Percentiles rank a stretch among this genome's conserved stretches.
Evolutionary conservation across 2,888 invertebrate genomes (phyloP).

Genomic region (Clostera curtula): DNA sequence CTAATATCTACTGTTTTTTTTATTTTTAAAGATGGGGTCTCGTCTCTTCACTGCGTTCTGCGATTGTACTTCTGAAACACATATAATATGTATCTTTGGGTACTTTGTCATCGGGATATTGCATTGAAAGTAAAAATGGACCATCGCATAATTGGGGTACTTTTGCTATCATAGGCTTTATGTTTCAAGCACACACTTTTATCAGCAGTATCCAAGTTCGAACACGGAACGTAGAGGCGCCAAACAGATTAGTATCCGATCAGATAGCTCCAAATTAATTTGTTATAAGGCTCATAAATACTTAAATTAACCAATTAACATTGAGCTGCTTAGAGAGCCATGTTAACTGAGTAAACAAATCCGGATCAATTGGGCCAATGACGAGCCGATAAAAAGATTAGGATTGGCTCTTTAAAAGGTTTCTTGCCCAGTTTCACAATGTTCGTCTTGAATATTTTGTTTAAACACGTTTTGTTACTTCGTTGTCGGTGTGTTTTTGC

Average conservation of each 20-base stretch:
- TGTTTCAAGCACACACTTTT: too few species aligned
- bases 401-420: conserved; percentile 7
- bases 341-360: conserved; percentile 34
- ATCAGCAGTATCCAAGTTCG: conserved; percentile 17
- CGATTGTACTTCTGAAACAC: too few species aligned
- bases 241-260: conserved; percentile 36
- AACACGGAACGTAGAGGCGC: conserved; percentile 34
- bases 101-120: too few species aligned
- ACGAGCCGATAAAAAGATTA: conserved; percentile 7
- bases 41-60: too few species aligned
- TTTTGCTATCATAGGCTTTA: too few species aligned
- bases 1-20: too few species aligned
- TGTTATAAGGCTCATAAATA: conserved; percentile 45
- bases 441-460: conserved; percentile 1
- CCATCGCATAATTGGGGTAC: too few species aligned
- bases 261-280: conserved; percentile 41
- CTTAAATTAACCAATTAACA: conserved; percentile 55
- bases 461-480: not conserved
- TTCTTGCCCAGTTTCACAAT: too few species aligned
- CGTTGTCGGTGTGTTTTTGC: too few species aligned
- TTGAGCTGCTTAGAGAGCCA: conserved; percentile 24
- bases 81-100: too few species aligned
- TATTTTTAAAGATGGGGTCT: too few species aligned
- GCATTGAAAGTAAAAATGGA: too few species aligned
- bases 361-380: conserved; percentile 16